Percentiles rank a stretch among this genome's conserved stretches.
phyloP scores from a whole-genome alignment of 2,113 vertebrate species.

The Garra rufa region DNA sequence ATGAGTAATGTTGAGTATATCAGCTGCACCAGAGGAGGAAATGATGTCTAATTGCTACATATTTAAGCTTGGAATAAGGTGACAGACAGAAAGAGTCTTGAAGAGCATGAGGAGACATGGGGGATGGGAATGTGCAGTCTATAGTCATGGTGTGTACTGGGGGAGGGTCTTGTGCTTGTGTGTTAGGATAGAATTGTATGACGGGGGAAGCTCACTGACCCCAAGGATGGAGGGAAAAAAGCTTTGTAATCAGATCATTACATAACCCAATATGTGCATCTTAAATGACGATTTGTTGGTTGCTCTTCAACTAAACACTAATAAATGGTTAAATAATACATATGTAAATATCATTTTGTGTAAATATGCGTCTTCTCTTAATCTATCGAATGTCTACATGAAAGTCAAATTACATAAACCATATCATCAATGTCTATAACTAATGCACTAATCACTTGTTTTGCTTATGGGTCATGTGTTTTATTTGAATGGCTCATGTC shows the following conservation, averaged over 20 bases:
- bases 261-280: background rate
- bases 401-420: background rate
- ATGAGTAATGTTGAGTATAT: background rate
- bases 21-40: background rate
- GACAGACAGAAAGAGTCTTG: background rate
- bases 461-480: too few relatives aligned
- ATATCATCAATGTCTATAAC: background rate
- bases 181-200: constrained; percentile 16
- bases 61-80: background rate
- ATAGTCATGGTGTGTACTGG: background rate
- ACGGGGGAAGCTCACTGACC: constrained; percentile 7
- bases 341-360: background rate
- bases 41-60: background rate
- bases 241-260: constrained; percentile 34
- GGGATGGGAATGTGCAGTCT: constrained; percentile 18
- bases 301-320: background rate
- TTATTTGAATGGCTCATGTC: background rate
- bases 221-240: constrained; percentile 16
- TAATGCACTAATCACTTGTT: background rate
- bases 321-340: background rate
- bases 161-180: constrained; percentile 34
- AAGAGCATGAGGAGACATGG: background rate
- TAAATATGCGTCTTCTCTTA: background rate
- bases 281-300: background rate
- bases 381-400: background rate